phyloP scores from a whole-genome alignment of 2,797 vertebrate genomes.

The Sebastes minor region DNA sequence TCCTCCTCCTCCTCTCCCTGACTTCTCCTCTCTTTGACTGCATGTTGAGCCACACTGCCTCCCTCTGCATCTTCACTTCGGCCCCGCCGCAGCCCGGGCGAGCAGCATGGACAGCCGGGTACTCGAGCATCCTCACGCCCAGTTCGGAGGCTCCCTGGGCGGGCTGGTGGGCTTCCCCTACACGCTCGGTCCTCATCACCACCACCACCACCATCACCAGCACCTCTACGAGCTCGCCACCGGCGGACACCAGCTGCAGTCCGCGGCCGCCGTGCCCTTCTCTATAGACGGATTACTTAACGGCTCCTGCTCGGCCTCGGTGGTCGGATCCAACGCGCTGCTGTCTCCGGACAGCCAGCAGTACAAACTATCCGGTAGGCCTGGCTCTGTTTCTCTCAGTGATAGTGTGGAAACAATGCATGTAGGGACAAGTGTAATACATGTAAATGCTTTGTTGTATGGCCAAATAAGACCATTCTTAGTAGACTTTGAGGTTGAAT shows the following conservation, averaged over 20 bases:
- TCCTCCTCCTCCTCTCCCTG: conserved; percentile 27
- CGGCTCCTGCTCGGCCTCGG: conserved; percentile 93
- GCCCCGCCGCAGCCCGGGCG: conserved; percentile 84
- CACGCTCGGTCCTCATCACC: conserved; percentile 90
- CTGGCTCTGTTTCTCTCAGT: background rate
- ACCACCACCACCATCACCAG: conserved; percentile 87
- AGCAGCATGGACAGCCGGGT: conserved; percentile 98
- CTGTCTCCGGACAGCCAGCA: conserved; percentile 88
- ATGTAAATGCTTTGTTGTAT: background rate
- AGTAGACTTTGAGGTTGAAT: no score
- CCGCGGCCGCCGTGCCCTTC: conserved; percentile 90
- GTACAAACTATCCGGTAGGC: conserved; percentile 95
- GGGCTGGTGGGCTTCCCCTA: conserved; percentile 97
- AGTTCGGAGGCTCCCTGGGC: conserved; percentile 93
- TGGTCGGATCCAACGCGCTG: conserved; percentile 88
- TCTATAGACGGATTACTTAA: conserved; percentile 98
- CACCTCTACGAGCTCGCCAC: conserved; percentile 94
- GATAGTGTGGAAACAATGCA: background rate
- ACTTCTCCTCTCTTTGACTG: conserved; percentile 65
- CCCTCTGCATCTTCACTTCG: conserved; percentile 74
- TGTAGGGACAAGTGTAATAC: background rate
- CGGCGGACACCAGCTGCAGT: conserved; percentile 92
- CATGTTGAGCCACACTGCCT: conserved; percentile 81
- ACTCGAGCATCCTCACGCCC: conserved; percentile 97
- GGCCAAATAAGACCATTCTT: background rate